Evolutionary conservation across 2,797 vertebrate species (phyloP).

Genomic region (Distichodus sexfasciatus): DNA sequence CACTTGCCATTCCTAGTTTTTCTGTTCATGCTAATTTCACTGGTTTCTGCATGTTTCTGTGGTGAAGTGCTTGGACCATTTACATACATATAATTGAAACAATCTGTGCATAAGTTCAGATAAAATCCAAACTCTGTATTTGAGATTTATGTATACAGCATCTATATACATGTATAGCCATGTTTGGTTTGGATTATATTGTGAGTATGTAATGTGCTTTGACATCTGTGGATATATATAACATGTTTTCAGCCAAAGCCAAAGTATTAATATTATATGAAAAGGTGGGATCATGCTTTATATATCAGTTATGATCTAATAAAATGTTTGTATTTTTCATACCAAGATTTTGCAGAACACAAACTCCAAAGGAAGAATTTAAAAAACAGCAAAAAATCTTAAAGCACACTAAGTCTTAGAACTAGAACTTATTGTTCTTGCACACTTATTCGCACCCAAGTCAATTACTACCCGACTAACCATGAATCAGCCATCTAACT

Average conservation of each 20-base stretch:
- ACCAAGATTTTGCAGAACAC: too few species aligned
- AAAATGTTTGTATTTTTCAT: too few species aligned
- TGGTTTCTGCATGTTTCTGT: background rate
- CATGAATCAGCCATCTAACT: slow-evolving; percentile 59
- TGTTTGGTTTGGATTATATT: too few species aligned
- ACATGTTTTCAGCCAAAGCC: background rate
- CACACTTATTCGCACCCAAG: slow-evolving; percentile 75
- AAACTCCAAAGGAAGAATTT: slow-evolving; percentile 8
- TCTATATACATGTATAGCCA: too few species aligned
- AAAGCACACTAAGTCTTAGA: slow-evolving; percentile 47
- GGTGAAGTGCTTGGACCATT: too few species aligned
- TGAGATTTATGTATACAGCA: too few species aligned
- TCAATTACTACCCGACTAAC: slow-evolving; percentile 75
- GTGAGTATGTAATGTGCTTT: background rate
- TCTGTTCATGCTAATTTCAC: background rate
- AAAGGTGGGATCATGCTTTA: too few species aligned
- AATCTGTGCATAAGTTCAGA: too few species aligned
- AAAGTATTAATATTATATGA: too few species aligned
- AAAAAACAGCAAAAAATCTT: slow-evolving; percentile 9
- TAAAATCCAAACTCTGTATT: too few species aligned
- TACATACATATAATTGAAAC: too few species aligned
- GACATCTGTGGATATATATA: background rate
- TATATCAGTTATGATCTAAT: too few species aligned
- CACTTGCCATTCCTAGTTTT: background rate
- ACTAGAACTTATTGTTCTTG: slow-evolving; percentile 67